A percentile compares a stretch with the other conserved stretches of the same genome.
Evolutionary conservation across 2,888 invertebrate genomes (phyloP).

Genomic region (Stenoptilia bipunctidactyla): DNA sequence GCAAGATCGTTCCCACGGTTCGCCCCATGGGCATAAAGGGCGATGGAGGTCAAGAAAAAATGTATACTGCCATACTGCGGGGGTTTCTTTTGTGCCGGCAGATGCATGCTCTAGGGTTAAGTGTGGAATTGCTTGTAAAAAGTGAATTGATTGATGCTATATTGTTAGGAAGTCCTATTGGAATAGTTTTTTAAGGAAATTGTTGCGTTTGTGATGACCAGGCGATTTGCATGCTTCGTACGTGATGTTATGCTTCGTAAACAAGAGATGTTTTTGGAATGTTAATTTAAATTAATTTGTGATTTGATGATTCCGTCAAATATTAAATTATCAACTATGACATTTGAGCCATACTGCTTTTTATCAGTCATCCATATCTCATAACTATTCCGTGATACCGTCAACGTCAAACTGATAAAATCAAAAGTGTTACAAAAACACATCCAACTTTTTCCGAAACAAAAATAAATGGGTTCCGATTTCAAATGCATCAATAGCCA

Average conservation of each 20-base stretch:
- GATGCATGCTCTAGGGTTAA: conserved; percentile 64
- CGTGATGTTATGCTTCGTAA: too few relatives aligned
- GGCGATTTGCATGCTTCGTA: too few relatives aligned
- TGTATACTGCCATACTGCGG: conserved; percentile 59
- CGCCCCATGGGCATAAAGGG: conserved; percentile 61
- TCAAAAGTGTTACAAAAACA: conserved; percentile 21
- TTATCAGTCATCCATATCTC: too few relatives aligned
- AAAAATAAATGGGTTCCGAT: conserved; percentile 38
- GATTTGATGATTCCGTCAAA: too few relatives aligned
- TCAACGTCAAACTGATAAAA: too few relatives aligned
- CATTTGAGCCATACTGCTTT: too few relatives aligned
- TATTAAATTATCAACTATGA: too few relatives aligned
- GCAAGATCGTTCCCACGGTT: conserved; percentile 67
- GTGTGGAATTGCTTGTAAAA: conserved; percentile 46
- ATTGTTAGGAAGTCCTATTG: conserved; percentile 21
- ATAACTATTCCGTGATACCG: too few relatives aligned
- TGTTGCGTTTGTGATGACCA: too few relatives aligned
- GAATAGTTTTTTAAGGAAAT: conserved; percentile 10
- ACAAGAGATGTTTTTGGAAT: too few relatives aligned
- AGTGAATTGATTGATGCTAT: conserved; percentile 51
- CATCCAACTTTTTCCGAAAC: conserved; percentile 14
- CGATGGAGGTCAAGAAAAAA: conserved; percentile 68
- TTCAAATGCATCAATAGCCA: conserved; percentile 39
- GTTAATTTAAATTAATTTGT: too few relatives aligned
- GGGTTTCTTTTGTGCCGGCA: conserved; percentile 60